phyloP scores from a whole-genome alignment of 2,888 invertebrate species.

The Drosophila basisetae region DNA sequence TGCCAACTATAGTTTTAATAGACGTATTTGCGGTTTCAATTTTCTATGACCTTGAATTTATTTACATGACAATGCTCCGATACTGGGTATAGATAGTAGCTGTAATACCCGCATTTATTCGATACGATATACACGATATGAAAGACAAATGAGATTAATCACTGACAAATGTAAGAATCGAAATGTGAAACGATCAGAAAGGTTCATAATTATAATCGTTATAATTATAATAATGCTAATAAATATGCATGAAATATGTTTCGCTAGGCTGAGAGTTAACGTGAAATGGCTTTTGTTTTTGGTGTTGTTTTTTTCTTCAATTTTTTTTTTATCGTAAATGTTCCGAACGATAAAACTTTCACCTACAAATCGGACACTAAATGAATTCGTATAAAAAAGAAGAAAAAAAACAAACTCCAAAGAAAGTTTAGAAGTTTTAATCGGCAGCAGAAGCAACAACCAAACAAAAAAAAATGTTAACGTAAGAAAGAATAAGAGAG shows the following conservation, averaged over 20 bases:
- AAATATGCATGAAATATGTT: slow-evolving; percentile 53
- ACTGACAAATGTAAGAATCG: slow-evolving; percentile 11
- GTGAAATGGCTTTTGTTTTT: slow-evolving; percentile 24
- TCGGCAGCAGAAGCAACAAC: slow-evolving; percentile 9
- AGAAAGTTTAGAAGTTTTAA: slow-evolving; percentile 63
- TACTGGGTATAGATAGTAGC: slow-evolving; percentile 22
- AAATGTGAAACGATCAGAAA: slow-evolving; percentile 31
- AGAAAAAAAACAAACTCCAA: slow-evolving; percentile 15
- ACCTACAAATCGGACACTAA: slow-evolving; percentile 61
- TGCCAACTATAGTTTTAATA: slow-evolving; percentile 17
- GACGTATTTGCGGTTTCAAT: slow-evolving; percentile 41
- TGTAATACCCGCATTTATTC: neutral
- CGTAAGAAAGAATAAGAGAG: neutral
- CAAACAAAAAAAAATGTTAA: neutral
- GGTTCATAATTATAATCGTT: slow-evolving; percentile 19
- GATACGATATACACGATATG: neutral
- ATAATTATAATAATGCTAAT: slow-evolving; percentile 40
- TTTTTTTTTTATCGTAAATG: slow-evolving; percentile 37
- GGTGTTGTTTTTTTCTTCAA: slow-evolving; percentile 1
- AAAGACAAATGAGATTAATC: neutral
- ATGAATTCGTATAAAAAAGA: slow-evolving; percentile 40
- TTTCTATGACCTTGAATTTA: slow-evolving; percentile 60
- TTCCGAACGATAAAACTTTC: slow-evolving; percentile 60
- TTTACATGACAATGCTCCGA: slow-evolving; percentile 39
- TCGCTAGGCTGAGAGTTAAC: slow-evolving; percentile 17